Base-by-base conservation (phyloP, 2,113 vertebrate species). In the Pomatostomus ruficeps region DNA sequence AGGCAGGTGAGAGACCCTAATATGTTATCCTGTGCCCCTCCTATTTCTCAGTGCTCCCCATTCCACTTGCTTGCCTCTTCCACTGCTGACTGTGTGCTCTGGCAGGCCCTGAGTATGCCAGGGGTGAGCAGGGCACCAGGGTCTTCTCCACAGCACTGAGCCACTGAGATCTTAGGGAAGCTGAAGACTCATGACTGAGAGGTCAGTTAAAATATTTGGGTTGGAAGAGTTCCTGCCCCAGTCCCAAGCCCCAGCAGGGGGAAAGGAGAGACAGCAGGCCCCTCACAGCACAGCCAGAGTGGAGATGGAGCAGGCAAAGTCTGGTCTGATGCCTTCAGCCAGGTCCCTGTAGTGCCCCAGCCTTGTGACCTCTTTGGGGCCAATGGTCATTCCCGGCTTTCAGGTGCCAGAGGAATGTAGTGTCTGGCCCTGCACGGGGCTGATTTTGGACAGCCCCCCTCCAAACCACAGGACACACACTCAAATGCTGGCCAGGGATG, bases 401-500 rank as follows among this genome's bases (percentile, higher is more conserved):
- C 58, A 66, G 14, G n/a, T 80, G 42, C 14, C 3, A 3, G 22
- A 67, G 49, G 13, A 76, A 81, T 71, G 46, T 15, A 63, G 7
- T 1, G 1, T 25, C 22, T 1, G 2, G 36, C 8, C 19, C 36
- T 81, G 35, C n/a, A 70, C 1, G 4, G 38, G 12, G n/a, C 25
- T 72, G n/a, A 63, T 83, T 85, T 88, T 62, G 40, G 76, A 36
- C 16, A 74, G 40, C 4, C 1, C 8, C 12, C 5, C 57, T 67
- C 38, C 35, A 49, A 43, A 88, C 26, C 57, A 75, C 33, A 81
- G 51, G 12, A 52, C 31, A 72, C 0, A 0, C 16, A 55, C 26
- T 52, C 43, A 73, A 42, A 72, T 22, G 24, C 28, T 91, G 72
- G 14, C 80, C 2, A 4, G 33, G n/a, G 43, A 74, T 24, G 57